These are phyloP conservation scores for Plagodis dolabraria DNA, from an alignment of 2,888 invertebrate species.

Conservation along the genomic window DNA sequence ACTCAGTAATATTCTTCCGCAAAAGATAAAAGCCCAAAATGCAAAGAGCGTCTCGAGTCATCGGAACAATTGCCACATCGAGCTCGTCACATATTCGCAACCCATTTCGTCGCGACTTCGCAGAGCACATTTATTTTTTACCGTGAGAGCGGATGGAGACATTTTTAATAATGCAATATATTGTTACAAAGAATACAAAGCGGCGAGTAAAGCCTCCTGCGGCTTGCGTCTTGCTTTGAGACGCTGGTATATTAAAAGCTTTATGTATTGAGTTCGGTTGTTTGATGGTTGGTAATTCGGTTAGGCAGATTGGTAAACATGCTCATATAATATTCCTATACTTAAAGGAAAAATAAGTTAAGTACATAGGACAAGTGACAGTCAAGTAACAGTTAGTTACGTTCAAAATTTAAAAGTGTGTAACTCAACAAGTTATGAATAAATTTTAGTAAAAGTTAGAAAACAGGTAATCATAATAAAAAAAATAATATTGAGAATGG, in stretches of 20 bases:
- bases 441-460: no score
- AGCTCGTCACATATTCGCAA: conserved; percentile 59
- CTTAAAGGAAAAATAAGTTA: conserved; percentile 11
- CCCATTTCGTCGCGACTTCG: conserved; percentile 55
- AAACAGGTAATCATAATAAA: no score
- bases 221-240: conserved; percentile 54
- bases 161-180: conserved; percentile 77
- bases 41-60: conserved; percentile 50
- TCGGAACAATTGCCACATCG: conserved; percentile 56
- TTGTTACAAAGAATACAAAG: conserved; percentile 76
- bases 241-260: conserved; percentile 59
- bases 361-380: conserved; percentile 25
- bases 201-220: conserved; percentile 60
- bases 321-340: conserved; percentile 12
- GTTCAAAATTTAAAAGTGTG: no score
- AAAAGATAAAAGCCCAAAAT: conserved; percentile 53
- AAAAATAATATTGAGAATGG: no score
- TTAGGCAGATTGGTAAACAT: conserved; percentile 40
- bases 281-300: conserved; percentile 55
- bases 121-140: conserved; percentile 66
- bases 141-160: conserved; percentile 59
- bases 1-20: conserved; percentile 44
- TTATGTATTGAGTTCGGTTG: conserved; percentile 58
- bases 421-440: no score
- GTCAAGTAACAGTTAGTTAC: conserved; percentile 10